phyloP scores from a whole-genome alignment of 2,888 invertebrate species.

The Cheilosia grossa region DNA sequence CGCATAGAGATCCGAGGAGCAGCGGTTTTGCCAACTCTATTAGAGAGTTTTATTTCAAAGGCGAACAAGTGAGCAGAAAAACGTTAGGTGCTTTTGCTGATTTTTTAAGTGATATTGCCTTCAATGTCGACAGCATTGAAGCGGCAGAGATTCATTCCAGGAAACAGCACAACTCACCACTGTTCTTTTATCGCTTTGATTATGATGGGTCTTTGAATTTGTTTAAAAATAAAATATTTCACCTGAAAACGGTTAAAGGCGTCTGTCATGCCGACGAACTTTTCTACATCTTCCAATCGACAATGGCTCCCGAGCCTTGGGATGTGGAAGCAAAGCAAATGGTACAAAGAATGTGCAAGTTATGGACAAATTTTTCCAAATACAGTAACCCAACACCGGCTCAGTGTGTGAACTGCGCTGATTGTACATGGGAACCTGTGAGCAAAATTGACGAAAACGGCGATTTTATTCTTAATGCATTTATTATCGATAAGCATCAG shows the following conservation, averaged over 20 bases:
- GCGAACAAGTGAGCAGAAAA: conserved; percentile 81
- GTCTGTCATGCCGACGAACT: conserved; percentile 85
- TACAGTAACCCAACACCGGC: conserved; percentile 76
- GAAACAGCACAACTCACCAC: conserved; percentile 78
- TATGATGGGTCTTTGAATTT: conserved; percentile 84
- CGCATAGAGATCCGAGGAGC: conserved; percentile 41
- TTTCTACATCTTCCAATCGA: conserved; percentile 84
- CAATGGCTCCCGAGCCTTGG: conserved; percentile 64
- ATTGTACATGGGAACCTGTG: conserved; percentile 75
- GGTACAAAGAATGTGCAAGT: conserved; percentile 83
- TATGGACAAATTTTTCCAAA: conserved; percentile 87
- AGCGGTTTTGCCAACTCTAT: conserved; percentile 61
- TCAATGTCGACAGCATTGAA: conserved; percentile 48
- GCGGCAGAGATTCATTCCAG: conserved; percentile 67
- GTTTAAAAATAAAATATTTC: conserved; percentile 80
- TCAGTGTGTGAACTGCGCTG: conserved; percentile 1
- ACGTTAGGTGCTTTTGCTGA: conserved; percentile 82
- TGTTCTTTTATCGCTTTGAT: conserved; percentile 85
- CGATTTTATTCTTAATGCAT: conserved; percentile 65
- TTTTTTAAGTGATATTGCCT: conserved; percentile 83
- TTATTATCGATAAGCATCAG: conserved; percentile 56
- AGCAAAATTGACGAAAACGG: conserved; percentile 37
- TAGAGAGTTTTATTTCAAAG: conserved; percentile 82
- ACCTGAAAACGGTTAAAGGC: conserved; percentile 82
- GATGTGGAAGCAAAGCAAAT: conserved; percentile 77